These are phyloP conservation scores for Steatornis caripensis DNA, from an alignment of 2,113 vertebrate genomes.

Conservation along the genomic window DNA sequence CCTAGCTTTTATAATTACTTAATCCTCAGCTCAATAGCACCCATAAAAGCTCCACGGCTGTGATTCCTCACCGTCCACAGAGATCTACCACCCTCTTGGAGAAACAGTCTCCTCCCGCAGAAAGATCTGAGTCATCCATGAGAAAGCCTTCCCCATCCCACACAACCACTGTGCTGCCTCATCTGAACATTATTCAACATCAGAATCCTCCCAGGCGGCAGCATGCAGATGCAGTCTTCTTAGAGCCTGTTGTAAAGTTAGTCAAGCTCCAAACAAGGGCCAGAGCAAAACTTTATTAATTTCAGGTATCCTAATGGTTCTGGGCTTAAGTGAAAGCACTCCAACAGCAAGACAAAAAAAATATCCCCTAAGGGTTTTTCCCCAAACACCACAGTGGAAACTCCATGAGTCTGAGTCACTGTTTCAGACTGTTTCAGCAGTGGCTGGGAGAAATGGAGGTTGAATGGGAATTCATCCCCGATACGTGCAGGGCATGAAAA, in stretches of 20 bases:
- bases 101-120: neutral
- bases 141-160: neutral
- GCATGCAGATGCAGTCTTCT: neutral
- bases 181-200: neutral
- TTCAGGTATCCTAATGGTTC: neutral
- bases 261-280: neutral
- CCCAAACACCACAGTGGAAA: neutral
- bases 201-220: neutral
- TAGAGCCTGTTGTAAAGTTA: neutral
- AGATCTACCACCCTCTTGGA: neutral
- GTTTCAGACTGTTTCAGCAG: neutral
- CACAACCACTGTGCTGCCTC: neutral
- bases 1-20: neutral
- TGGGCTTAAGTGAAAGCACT: neutral
- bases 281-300: neutral
- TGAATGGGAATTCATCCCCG: neutral
- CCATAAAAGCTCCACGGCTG: neutral
- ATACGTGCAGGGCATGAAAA: neutral
- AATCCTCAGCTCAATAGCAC: neutral
- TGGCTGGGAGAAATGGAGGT: neutral
- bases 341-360: neutral
- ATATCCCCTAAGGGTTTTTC: neutral
- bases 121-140: neutral
- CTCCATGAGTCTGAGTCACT: neutral
- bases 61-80: neutral